Evolutionary conservation across 2,888 invertebrate genomes (phyloP).

Genomic region (Hyalella azteca): DNA sequence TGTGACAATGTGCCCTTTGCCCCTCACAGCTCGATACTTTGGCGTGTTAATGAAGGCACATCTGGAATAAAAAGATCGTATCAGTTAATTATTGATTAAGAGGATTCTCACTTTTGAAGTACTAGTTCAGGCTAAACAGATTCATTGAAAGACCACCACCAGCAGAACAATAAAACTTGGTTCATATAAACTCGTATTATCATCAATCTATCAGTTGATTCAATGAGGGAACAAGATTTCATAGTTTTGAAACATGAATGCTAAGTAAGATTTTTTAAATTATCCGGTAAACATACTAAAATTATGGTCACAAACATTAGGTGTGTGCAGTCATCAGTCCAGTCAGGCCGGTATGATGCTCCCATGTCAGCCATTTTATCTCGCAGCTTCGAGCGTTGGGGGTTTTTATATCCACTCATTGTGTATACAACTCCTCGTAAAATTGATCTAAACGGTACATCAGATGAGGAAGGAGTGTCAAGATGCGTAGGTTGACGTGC

Average conservation of each 20-base stretch:
- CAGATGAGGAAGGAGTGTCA: not conserved
- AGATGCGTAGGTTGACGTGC: no score
- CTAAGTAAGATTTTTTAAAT: not conserved
- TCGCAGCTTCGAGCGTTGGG: constrained; percentile 72
- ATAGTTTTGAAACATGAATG: no score
- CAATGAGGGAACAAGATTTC: no score
- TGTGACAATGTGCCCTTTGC: constrained; percentile 71
- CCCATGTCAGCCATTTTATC: constrained; percentile 77
- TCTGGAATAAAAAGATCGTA: constrained; percentile 70
- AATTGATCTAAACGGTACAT: constrained; percentile 68
- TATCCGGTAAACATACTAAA: not conserved
- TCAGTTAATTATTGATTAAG: no score
- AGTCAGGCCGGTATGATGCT: constrained; percentile 77
- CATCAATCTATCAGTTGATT: no score
- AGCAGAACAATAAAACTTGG: no score
- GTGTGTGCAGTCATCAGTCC: constrained; percentile 79
- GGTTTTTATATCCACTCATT: constrained; percentile 89
- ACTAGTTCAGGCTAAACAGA: no score
- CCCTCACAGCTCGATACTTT: constrained; percentile 77
- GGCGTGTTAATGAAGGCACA: constrained; percentile 91
- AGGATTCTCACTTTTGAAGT: no score
- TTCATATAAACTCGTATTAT: no score
- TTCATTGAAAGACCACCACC: no score
- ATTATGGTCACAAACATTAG: constrained; percentile 72
- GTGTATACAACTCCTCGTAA: constrained; percentile 75